Percentiles rank a stretch among this genome's conserved stretches.
Conservation (phyloP, 30 jellyfish, hydroid and myxozoan genomes). For the Sanderia malayensis region DNA sequence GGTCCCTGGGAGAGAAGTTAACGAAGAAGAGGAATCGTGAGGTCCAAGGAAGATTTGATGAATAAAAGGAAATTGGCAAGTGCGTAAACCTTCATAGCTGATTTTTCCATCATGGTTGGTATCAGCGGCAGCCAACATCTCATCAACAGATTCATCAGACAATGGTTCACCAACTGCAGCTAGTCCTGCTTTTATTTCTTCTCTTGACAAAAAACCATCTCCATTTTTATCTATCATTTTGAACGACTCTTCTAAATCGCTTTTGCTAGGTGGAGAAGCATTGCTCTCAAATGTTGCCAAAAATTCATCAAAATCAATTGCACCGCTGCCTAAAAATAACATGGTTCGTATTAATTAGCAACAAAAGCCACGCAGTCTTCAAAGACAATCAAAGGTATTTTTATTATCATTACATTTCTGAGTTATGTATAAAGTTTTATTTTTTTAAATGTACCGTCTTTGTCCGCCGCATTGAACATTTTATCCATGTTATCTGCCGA, state of each 20-base stretch:
- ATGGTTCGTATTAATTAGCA: no score
- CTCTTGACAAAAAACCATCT: constrained; percentile 57
- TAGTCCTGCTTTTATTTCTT: constrained; percentile 61
- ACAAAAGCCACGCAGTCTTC: no score
- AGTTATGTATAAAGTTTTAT: no score
- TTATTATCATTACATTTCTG: no score
- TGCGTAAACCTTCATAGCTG: constrained; percentile 63
- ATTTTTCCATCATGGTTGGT: constrained; percentile 52
- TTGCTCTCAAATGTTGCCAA: constrained; percentile 19
- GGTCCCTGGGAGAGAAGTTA: no score
- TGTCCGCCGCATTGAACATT: constrained; percentile 56
- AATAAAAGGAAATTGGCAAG: not conserved
- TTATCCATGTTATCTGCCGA: constrained; percentile 12
- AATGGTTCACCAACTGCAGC: constrained; percentile 49
- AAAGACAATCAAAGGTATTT: no score
- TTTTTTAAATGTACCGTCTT: constrained; percentile 61
- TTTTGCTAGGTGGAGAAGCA: constrained; percentile 40
- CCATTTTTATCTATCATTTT: constrained; percentile 64
- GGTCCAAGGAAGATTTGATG: not conserved
- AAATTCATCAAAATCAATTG: constrained; percentile 62
- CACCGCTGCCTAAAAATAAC: constrained; percentile 44
- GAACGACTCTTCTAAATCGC: constrained; percentile 43
- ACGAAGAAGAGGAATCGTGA: not conserved
- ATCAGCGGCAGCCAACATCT: constrained; percentile 62
- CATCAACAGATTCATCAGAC: constrained; percentile 47